Evolutionary conservation across 1,140 invertebrate species (phyloP).

Genomic region (Amphibalanus amphitrite): DNA sequence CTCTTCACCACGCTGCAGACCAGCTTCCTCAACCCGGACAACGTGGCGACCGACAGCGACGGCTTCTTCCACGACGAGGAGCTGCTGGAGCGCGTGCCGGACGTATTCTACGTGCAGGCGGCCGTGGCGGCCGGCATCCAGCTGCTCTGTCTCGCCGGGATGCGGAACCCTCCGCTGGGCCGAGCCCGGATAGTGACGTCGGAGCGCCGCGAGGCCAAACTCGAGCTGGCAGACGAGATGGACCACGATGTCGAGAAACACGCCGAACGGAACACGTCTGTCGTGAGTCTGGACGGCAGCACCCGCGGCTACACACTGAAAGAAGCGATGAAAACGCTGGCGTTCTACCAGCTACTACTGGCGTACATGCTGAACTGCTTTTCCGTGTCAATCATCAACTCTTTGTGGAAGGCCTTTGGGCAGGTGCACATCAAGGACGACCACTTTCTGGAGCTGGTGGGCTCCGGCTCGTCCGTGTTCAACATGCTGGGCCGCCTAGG

Average conservation of each 20-base stretch:
- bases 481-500: constrained; percentile 29
- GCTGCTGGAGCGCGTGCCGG: constrained; percentile 26
- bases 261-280: too few relatives aligned
- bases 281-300: too few relatives aligned
- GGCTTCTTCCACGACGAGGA: constrained; percentile 25
- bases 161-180: background rate
- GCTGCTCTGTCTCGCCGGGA: constrained; percentile 16
- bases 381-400: constrained; percentile 26
- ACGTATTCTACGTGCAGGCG: constrained; percentile 26
- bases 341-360: constrained; percentile 26
- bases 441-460: constrained; percentile 29
- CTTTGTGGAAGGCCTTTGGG: constrained; percentile 33
- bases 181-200: too few relatives aligned
- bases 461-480: constrained; percentile 29
- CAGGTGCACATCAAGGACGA: constrained; percentile 31
- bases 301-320: background rate
- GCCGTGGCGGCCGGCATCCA: constrained; percentile 25
- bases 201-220: background rate
- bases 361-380: constrained; percentile 27
- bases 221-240: too few relatives aligned
- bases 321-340: constrained; percentile 18
- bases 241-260: too few relatives aligned
- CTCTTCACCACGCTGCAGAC: constrained; percentile 29
- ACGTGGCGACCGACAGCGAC: constrained; percentile 20
- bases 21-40: constrained; percentile 28